phyloP scores from a whole-genome alignment of 2,113 vertebrate species.

The Phaethon lepturus region DNA sequence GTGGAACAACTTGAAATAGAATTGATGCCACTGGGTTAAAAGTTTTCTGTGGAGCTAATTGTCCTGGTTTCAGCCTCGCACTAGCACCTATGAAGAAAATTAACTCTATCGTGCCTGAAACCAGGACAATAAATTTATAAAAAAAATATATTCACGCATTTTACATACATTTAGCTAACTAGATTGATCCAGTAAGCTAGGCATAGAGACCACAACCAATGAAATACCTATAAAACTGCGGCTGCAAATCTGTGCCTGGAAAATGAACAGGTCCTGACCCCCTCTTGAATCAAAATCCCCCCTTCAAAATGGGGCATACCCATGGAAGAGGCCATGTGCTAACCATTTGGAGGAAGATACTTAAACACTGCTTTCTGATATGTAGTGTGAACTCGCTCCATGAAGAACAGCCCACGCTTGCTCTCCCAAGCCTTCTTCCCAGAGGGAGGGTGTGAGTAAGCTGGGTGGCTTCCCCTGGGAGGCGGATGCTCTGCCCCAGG shows the following conservation, averaged over 20 bases:
- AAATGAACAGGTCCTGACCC: not conserved
- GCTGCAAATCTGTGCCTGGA: not conserved
- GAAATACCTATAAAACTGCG: not conserved
- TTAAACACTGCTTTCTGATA: rapidly evolving
- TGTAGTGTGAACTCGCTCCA: rapidly evolving
- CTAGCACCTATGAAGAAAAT: no score
- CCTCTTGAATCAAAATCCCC: no score
- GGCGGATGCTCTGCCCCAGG: not conserved
- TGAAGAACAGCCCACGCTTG: rapidly evolving
- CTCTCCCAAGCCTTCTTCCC: not conserved
- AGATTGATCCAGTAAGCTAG: no score
- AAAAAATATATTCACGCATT: not conserved
- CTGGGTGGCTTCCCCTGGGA: not conserved
- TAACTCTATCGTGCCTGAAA: no score
- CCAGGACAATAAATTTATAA: no score
- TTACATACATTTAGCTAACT: rapidly evolving
- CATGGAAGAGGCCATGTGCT: rapidly evolving
- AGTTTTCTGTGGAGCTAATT: not conserved
- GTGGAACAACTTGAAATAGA: no score
- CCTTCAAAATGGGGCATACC: not conserved
- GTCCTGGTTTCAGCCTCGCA: no score
- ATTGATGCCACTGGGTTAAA: not conserved
- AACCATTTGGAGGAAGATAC: rapidly evolving
- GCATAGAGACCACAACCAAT: not conserved
- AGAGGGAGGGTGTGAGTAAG: not conserved